Base-by-base conservation (phyloP, 2,888 invertebrate genomes). In the Nesidiocoris tenuis region DNA sequence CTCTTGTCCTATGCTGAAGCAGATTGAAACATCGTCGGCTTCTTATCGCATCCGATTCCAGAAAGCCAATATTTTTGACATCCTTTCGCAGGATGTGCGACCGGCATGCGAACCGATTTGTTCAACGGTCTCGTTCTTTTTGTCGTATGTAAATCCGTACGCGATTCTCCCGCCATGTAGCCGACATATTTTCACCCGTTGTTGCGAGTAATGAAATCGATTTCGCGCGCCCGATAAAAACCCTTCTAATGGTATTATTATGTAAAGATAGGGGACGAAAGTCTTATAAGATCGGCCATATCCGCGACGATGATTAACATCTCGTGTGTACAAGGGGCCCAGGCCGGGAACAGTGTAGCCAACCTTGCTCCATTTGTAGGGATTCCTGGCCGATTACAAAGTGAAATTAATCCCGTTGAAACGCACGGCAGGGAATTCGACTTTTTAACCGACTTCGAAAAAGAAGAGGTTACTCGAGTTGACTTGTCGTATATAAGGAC, bases 241-340 rank as follows among this genome's bases (percentile, higher is more conserved):
- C 65, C 65, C 19, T 39, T 17, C 5, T 65, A 65, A 65, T 65
- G 65, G 65, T 65, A 39, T 65, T 65, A 65, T 65, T 65, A 65
- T 65, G 65, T 39, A 39, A 39, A 39, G 39, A 39, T 39, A 39
- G 39, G 12, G 39, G 39, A 39, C 39, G 39, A 39, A 39, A 39
- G 5, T 39, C 39, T 39, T 39, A 39, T 39, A 39, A 39, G 39
- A 39, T 39, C 39, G 39, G 39, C 39, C 39, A 39, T 39, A 7
- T 39, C 39, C 39, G 3, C 39, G 39, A 12, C 5, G 39, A 39
- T 39, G 39, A 39, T 39, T 39, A 39, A 39, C 39, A 39, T 39
- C 39, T 39, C 39, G 39, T 39, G 39, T 39, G 39, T 39, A 39
- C 39, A 39, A 39, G 39, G 39, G 12, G n/a, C n/a, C n/a, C n/a